Evolutionary conservation across 2,888 invertebrate genomes (phyloP), one percentile per base, ranked within the genome.

Genomic region (Spilosoma lubricipeda): DNA sequence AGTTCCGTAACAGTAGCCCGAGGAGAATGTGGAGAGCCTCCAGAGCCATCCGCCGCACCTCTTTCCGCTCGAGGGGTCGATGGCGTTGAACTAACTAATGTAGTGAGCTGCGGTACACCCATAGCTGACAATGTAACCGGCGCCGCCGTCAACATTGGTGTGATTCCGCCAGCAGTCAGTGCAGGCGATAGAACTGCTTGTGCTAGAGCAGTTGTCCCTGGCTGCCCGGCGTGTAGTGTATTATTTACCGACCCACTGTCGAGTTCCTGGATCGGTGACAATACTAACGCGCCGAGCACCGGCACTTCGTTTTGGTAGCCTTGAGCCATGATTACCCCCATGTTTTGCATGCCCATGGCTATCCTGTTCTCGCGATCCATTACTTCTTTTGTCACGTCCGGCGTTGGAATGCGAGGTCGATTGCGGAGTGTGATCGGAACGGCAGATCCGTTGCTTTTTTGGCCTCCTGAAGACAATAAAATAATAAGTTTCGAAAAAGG

Each of bases 351-450:
- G 80, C 93, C 94, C 91, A 94, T 92, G 2, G 97, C 96, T 66
- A 97, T 92, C 73, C 97, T 96, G 88, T 97, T 97, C 87, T 98
- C 98, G 73, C 97, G 96, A 85, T 98, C 97, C 76, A 97, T 95
- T 36, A 97, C 97, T 91, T 98, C 98, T 92, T 98, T 98, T 52
- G 98, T 97, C 13, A 98, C 98, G 90, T 98, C 98, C 0, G 98
- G 98, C 13, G 98, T 98, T 63, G 98, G 98, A 83, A 98, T 98
- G 72, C 98, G 96, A n/a, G 98, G 98, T 73, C 98, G 96, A 88
- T 97, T 97, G 88, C 97, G 97, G 78, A 97, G 93, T n/a, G 96
- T 96, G 79, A 97, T 96, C 13, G 97, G 96, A 56, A 97, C 93
- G 23, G 96, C 97, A 1, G 97, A 94, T 8, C 97, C 97, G 90